Conservation (phyloP, 2,113 vertebrate species). For the Recurvirostra avosetta region DNA sequence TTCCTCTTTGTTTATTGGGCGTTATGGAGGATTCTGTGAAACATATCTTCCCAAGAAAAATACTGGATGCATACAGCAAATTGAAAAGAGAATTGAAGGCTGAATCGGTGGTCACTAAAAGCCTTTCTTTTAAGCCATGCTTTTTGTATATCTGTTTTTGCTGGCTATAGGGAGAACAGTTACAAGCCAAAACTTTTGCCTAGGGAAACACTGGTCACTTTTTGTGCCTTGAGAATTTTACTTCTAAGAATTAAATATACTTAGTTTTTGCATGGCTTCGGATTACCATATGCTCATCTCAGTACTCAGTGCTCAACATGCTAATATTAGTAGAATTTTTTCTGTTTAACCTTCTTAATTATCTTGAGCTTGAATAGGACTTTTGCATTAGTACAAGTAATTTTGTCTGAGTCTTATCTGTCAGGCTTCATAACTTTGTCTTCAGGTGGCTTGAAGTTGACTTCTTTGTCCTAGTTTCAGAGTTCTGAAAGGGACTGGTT, state of each 20-base stretch:
- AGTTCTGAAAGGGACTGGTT: neutral
- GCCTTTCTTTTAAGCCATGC: neutral
- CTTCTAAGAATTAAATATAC: neutral
- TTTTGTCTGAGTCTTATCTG: neutral
- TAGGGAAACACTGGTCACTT: neutral
- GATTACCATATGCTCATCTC: neutral
- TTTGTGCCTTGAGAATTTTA: neutral
- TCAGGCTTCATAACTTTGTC: neutral
- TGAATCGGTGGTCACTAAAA: neutral
- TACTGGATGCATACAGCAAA: neutral
- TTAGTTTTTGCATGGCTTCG: neutral
- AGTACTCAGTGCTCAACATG: fast-evolving
- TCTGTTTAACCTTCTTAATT: neutral
- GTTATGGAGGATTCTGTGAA: neutral
- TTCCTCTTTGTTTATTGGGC: neutral
- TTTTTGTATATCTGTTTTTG: neutral
- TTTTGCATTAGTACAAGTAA: neutral
- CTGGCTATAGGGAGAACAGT: neutral
- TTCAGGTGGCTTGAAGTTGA: neutral
- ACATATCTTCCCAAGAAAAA: neutral
- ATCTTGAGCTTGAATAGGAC: neutral
- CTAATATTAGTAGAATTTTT: neutral
- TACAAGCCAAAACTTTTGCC: neutral
- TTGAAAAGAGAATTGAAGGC: neutral
- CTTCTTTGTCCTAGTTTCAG: neutral